phyloP scores from a whole-genome alignment of 2,113 vertebrate genomes.

The Eulemur rufifrons region DNA sequence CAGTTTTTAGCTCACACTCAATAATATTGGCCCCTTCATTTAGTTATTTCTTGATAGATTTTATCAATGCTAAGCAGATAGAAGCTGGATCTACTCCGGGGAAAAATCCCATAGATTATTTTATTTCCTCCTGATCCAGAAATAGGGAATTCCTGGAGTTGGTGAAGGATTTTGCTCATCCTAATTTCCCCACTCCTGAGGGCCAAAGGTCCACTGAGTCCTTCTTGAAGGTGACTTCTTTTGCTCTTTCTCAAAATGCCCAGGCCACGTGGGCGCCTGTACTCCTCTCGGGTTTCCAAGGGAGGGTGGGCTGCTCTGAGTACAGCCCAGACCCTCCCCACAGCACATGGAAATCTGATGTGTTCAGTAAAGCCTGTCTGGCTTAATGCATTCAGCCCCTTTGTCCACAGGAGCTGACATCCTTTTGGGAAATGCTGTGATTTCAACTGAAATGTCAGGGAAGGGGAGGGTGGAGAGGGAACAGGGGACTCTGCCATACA shows the following conservation, averaged over 20 bases:
- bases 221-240: slow-evolving; percentile 59
- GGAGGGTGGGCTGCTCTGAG: background rate
- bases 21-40: background rate
- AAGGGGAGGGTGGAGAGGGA: background rate
- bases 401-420: slow-evolving; percentile 56
- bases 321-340: background rate
- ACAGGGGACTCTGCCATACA: slow-evolving; percentile 11
- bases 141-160: background rate
- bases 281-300: slow-evolving; percentile 44
- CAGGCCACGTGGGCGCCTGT: background rate
- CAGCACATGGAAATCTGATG: slow-evolving; percentile 49
- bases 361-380: background rate
- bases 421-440: slow-evolving; percentile 69
- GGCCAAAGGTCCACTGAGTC: background rate
- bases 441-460: slow-evolving; percentile 40
- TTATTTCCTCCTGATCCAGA: slow-evolving; percentile 30
- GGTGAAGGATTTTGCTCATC: background rate
- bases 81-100: background rate
- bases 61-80: background rate
- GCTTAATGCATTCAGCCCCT: slow-evolving; percentile 44
- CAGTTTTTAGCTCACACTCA: background rate
- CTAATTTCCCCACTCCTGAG: background rate
- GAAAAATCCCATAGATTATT: background rate
- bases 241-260: background rate
- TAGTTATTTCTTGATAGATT: background rate